Conservation (phyloP, 1,140 invertebrate genomes). For the Tetramorium alpestre region DNA sequence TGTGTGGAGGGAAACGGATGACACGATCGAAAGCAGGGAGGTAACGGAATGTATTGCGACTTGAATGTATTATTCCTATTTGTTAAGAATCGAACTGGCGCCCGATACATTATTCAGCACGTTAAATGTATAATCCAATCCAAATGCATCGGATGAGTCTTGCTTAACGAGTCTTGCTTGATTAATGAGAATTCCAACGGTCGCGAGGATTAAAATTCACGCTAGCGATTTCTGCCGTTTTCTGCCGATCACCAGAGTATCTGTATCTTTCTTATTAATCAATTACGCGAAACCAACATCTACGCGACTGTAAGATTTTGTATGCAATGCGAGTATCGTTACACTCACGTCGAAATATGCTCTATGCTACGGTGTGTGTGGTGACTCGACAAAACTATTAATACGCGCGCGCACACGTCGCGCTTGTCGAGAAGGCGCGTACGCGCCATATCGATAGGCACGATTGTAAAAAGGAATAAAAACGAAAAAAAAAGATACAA, state of each 20-base stretch:
- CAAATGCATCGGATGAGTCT: slow-evolving; percentile 21
- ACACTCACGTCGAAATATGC: slow-evolving; percentile 46
- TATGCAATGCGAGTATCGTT: slow-evolving; percentile 42
- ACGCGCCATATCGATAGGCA: neutral
- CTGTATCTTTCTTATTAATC: slow-evolving; percentile 10
- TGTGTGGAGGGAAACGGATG: neutral
- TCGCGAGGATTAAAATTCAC: slow-evolving; percentile 1
- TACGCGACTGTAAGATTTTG: slow-evolving; percentile 16
- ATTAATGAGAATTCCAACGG: slow-evolving; percentile 30
- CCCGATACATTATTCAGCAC: slow-evolving; percentile 39
- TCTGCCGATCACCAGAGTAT: neutral
- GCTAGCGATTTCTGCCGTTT: neutral
- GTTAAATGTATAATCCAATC: slow-evolving; percentile 28
- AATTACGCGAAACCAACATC: slow-evolving; percentile 29
- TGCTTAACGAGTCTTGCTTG: slow-evolving; percentile 22
- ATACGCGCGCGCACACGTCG: slow-evolving; percentile 1
- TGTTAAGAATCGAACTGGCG: neutral
- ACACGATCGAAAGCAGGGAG: neutral
- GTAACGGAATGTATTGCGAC: neutral
- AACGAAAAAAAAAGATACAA: neutral
- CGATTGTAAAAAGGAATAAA: neutral
- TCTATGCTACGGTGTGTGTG: neutral
- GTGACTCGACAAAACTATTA: slow-evolving; percentile 49
- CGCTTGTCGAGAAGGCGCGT: neutral
- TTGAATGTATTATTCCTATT: neutral